A percentile compares a stretch with the other conserved stretches of the same genome.
These are phyloP conservation scores for Callyntrura guangdongensis DNA, from an alignment of 2,888 invertebrate species.

Conservation along the genomic window DNA sequence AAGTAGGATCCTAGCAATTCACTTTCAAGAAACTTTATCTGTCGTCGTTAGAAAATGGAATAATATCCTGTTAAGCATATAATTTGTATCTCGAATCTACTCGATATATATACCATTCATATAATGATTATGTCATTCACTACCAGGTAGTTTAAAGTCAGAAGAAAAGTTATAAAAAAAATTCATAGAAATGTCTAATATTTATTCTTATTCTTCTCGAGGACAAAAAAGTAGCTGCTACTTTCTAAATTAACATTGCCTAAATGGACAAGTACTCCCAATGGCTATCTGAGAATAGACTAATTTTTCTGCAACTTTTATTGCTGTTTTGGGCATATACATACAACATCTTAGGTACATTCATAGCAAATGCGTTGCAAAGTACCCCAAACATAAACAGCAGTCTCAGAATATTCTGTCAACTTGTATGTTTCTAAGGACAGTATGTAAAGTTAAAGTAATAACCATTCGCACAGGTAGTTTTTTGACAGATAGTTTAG, in stretches of 20 bases:
- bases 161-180: background rate
- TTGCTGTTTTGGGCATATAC: too few species aligned
- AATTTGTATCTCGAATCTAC: background rate
- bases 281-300: too few species aligned
- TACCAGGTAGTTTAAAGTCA: conserved; percentile 48
- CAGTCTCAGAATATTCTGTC: too few species aligned
- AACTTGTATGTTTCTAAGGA: too few species aligned
- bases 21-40: background rate
- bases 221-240: conserved; percentile 12
- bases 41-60: background rate
- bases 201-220: background rate
- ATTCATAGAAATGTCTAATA: background rate
- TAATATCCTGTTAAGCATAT: conserved; percentile 29
- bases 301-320: too few species aligned
- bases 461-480: too few species aligned
- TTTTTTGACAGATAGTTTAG: too few species aligned
- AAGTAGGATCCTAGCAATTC: background rate
- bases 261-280: conserved; percentile 18
- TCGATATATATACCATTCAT: conserved; percentile 27
- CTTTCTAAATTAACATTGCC: conserved; percentile 30
- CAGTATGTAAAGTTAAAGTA: too few species aligned
- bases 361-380: too few species aligned
- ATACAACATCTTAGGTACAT: too few species aligned
- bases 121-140: conserved; percentile 69
- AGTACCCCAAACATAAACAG: too few species aligned